Evolutionary conservation across 2,888 invertebrate genomes (phyloP).

Genomic region (Agrochola litura): DNA sequence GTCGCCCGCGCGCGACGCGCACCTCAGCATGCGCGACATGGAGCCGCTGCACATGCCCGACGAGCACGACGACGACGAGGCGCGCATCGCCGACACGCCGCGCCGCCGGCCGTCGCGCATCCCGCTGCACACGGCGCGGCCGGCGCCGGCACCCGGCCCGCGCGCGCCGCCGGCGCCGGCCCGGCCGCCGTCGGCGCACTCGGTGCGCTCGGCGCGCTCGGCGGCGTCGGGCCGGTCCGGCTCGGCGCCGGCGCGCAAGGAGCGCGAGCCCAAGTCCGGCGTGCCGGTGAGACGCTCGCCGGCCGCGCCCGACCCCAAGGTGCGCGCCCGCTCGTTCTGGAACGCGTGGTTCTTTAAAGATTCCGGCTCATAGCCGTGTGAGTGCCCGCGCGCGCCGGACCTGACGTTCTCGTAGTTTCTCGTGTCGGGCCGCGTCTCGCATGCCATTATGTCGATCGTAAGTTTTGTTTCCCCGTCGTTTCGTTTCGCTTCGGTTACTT

Average conservation of each 20-base stretch:
- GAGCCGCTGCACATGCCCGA: slow-evolving; percentile 86
- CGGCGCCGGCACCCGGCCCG: slow-evolving; percentile 69
- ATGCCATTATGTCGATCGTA: slow-evolving; percentile 90
- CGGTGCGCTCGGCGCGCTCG: slow-evolving; percentile 71
- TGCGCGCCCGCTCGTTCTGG: slow-evolving; percentile 93
- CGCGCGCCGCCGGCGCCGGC: slow-evolving; percentile 78
- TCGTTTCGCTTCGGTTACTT: slow-evolving; percentile 68
- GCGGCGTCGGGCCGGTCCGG: slow-evolving; percentile 67
- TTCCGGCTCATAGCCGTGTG: slow-evolving; percentile 70
- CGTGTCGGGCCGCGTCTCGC: slow-evolving; percentile 69
- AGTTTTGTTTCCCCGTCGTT: slow-evolving; percentile 79
- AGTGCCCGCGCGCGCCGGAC: slow-evolving; percentile 66
- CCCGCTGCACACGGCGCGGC: slow-evolving; percentile 72
- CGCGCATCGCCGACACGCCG: slow-evolving; percentile 93
- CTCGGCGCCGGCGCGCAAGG: slow-evolving; percentile 73
- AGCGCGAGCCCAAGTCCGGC: slow-evolving; percentile 68
- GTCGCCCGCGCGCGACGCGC: slow-evolving; percentile 63
- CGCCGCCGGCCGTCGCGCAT: slow-evolving; percentile 90
- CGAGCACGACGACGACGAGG: slow-evolving; percentile 91
- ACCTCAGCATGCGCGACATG: slow-evolving; percentile 86
- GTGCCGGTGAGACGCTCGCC: slow-evolving; percentile 81
- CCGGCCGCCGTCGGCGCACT: slow-evolving; percentile 76
- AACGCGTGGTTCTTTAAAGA: slow-evolving; percentile 91
- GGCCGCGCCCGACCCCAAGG: slow-evolving; percentile 91
- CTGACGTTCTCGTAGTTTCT: slow-evolving; percentile 63